phyloP scores from a whole-genome alignment of 2,113 vertebrate genomes.

The Hippocampus guttulatus region DNA sequence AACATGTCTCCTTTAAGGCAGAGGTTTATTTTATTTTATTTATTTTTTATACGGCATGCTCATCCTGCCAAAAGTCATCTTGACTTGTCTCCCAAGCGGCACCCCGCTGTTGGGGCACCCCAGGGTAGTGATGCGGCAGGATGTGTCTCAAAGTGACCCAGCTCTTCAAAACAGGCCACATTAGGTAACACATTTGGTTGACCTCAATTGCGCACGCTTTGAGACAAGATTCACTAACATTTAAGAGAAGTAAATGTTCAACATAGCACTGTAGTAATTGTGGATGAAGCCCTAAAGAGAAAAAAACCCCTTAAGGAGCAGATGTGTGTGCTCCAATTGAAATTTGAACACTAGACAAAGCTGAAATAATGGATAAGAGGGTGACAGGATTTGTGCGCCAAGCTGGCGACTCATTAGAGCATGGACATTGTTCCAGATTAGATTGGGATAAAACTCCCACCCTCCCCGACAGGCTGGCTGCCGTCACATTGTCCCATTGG shows the following conservation, averaged over 20 bases:
- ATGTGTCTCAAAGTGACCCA: slow-evolving; percentile 62
- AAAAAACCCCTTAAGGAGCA: background rate
- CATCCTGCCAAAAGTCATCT: slow-evolving; percentile 28
- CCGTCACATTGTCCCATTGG: slow-evolving; percentile 1
- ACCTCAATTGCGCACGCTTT: slow-evolving; percentile 50
- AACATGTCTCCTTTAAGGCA: background rate
- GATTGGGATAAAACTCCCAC: slow-evolving; percentile 5
- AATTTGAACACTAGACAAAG: background rate
- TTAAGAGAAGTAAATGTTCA: too few relatives aligned
- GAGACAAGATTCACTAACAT: slow-evolving; percentile 7
- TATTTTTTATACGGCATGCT: background rate
- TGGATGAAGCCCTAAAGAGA: background rate
- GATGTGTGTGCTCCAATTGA: slow-evolving; percentile 10
- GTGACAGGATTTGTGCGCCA: slow-evolving; percentile 26
- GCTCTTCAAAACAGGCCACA: slow-evolving; percentile 62
- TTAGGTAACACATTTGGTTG: slow-evolving; percentile 27
- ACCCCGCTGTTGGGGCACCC: slow-evolving; percentile 33
- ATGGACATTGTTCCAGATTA: slow-evolving; percentile 30
- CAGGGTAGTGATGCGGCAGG: slow-evolving; percentile 44
- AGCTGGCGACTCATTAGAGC: slow-evolving; percentile 5
- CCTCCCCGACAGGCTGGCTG: background rate
- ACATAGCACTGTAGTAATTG: background rate
- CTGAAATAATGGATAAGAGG: slow-evolving; percentile 6
- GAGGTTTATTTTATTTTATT: too few relatives aligned
- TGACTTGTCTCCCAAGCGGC: slow-evolving; percentile 21